phyloP scores from a whole-genome alignment of 1,140 invertebrate species.

The Alviniconcha marisindica region DNA sequence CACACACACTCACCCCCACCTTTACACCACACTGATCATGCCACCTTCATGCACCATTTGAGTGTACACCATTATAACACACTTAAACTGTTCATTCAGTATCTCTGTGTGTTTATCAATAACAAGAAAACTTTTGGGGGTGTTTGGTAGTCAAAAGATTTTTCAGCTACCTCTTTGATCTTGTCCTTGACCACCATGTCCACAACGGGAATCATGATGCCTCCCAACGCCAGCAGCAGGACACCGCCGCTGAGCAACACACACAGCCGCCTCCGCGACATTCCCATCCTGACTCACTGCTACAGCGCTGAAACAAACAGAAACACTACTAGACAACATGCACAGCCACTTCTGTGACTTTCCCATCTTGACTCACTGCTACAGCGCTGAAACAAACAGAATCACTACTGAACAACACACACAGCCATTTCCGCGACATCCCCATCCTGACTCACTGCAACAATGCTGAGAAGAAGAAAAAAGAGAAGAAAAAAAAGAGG shows the following conservation, averaged over 20 bases:
- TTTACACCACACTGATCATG: too few species aligned
- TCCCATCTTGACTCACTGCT: slow-evolving; percentile 8
- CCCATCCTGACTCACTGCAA: slow-evolving; percentile 5
- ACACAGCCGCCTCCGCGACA: slow-evolving; percentile 1
- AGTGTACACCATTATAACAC: too few species aligned
- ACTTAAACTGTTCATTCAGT: too few species aligned
- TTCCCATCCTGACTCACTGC: slow-evolving; percentile 8
- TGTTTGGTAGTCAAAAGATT: too few species aligned
- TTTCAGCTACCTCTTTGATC: slow-evolving; percentile 49
- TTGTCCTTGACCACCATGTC: slow-evolving; percentile 41
- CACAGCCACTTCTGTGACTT: slow-evolving; percentile 3
- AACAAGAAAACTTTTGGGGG: too few species aligned
- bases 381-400: not conserved
- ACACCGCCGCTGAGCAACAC: slow-evolving; percentile 19
- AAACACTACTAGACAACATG: not conserved
- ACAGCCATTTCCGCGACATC: not conserved
- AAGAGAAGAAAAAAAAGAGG: not conserved
- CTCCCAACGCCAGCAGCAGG: slow-evolving; percentile 30
- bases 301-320: not conserved
- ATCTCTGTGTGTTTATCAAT: too few species aligned
- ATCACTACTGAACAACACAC: slow-evolving; percentile 2
- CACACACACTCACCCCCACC: too few species aligned
- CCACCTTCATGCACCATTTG: too few species aligned
- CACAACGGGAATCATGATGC: slow-evolving; percentile 46
- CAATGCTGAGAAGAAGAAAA: not conserved